Conservation (phyloP, 2,113 vertebrate species). For the Steatornis caripensis region DNA sequence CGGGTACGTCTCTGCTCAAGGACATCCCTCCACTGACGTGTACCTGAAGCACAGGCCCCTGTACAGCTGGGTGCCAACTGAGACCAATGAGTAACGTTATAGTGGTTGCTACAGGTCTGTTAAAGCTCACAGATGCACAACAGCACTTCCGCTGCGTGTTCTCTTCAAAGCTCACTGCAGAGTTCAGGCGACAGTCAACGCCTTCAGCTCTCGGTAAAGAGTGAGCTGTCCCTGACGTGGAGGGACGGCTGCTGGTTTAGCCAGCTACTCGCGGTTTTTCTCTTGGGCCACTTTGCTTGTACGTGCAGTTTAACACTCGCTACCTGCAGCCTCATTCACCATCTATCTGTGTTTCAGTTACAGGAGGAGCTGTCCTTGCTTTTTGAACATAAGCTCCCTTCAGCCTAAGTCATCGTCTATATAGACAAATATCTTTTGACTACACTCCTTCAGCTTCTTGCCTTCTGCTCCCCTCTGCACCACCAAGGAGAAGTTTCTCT, state of each 20-base stretch:
- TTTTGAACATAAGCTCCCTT: neutral
- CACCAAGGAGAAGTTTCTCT: neutral
- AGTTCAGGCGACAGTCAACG: rapidly evolving
- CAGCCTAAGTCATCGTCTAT: neutral
- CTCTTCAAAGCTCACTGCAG: neutral
- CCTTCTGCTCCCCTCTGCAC: neutral
- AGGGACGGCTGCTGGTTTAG: no score
- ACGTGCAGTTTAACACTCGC: neutral
- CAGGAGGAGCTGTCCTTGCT: neutral
- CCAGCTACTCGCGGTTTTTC: neutral
- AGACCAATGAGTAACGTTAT: neutral
- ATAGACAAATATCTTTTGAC: neutral
- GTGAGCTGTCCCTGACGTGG: no score
- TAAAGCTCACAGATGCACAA: neutral
- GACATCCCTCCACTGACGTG: neutral
- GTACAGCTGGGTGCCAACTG: neutral
- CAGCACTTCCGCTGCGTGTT: no score
- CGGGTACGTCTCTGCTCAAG: neutral
- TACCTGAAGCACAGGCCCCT: neutral
- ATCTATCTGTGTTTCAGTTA: neutral
- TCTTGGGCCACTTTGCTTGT: neutral
- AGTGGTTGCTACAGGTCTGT: neutral
- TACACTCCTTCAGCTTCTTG: neutral
- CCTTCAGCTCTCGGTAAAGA: neutral
- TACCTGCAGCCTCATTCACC: neutral